Conservation (phyloP, 2,113 vertebrate species). For the Clarias macrocephalus region DNA sequence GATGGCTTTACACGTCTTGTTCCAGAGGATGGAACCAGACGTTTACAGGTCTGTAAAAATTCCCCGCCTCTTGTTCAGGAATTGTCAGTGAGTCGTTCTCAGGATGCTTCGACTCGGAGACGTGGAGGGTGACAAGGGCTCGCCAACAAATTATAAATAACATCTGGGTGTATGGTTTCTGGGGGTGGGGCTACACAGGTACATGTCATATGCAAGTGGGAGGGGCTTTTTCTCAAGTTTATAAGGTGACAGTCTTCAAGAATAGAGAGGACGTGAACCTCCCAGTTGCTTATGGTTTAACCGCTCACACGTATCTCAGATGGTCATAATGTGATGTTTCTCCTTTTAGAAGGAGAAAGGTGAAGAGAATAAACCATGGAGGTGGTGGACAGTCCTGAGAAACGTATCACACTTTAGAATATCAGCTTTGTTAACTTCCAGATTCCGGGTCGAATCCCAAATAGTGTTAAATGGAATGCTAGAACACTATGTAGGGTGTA, state of each 20-base stretch:
- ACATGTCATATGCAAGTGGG: background rate
- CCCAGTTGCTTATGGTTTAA: background rate
- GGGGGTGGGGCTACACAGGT: background rate
- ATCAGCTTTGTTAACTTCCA: too few relatives aligned
- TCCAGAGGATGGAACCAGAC: conserved; percentile 45
- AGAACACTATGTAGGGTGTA: too few relatives aligned
- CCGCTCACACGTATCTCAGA: background rate
- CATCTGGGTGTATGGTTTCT: background rate
- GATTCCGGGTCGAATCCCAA: too few relatives aligned
- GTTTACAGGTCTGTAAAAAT: conserved; percentile 47
- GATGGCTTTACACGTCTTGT: conserved; percentile 41
- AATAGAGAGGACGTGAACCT: background rate
- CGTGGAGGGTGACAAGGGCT: background rate
- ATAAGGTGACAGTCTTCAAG: background rate
- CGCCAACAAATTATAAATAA: background rate
- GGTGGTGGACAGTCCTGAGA: too few relatives aligned
- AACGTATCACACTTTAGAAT: too few relatives aligned
- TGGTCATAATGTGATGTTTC: too few relatives aligned
- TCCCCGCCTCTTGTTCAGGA: conserved; percentile 24
- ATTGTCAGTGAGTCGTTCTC: background rate
- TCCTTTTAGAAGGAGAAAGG: too few relatives aligned
- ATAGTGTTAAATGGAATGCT: too few relatives aligned
- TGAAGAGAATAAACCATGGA: too few relatives aligned
- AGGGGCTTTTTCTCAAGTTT: background rate
- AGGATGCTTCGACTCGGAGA: background rate